Percentiles rank a stretch among this genome's conserved stretches.
Evolutionary conservation across 1,140 invertebrate species (phyloP).

Genomic region (Drosophila funebris): DNA sequence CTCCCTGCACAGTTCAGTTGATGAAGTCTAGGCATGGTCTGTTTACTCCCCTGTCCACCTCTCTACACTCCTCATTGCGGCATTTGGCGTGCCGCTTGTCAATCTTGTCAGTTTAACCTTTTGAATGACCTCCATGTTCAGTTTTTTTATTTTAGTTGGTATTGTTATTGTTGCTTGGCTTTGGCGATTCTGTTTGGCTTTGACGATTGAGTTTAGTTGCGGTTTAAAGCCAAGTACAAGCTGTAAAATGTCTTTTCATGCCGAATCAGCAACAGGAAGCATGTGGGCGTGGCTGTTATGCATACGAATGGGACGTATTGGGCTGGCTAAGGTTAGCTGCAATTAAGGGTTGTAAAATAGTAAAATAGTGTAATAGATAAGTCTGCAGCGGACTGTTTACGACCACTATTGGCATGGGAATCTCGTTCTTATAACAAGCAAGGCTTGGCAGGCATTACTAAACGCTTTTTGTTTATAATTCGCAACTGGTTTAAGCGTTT

Average conservation of each 20-base stretch:
- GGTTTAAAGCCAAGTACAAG: background rate
- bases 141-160: conserved; percentile 25
- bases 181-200: conserved; percentile 30
- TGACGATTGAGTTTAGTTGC: conserved; percentile 19
- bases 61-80: too few species aligned
- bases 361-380: background rate
- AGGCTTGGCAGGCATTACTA: background rate
- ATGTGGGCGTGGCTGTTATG: conserved; percentile 24
- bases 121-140: conserved; percentile 62
- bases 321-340: background rate
- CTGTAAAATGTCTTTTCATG: conserved; percentile 6
- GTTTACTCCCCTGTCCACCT: too few species aligned
- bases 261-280: conserved; percentile 17
- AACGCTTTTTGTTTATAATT: background rate
- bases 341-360: conserved; percentile 30
- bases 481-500: background rate
- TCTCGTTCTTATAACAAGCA: background rate
- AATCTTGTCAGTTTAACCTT: conserved; percentile 82
- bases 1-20: too few species aligned
- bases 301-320: conserved; percentile 3
- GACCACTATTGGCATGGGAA: background rate
- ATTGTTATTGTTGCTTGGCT: conserved; percentile 25
- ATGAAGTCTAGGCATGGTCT: too few species aligned
- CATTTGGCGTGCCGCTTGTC: conserved; percentile 61
- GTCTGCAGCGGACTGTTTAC: background rate